Conservation (phyloP, 2,113 vertebrate species). For the Notothenia coriiceps region DNA sequence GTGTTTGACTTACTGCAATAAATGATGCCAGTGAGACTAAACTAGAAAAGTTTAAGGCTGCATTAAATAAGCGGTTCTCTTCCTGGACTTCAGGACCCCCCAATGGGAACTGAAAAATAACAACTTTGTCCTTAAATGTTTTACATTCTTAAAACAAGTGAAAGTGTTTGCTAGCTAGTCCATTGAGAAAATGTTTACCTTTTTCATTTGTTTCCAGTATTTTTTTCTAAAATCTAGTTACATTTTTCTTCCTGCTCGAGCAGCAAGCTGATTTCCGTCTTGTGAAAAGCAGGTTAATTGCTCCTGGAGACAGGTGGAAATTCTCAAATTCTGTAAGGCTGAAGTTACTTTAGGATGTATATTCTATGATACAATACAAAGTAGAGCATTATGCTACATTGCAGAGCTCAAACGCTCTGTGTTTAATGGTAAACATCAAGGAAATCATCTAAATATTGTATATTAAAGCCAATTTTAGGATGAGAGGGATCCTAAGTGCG, state of each 20-base stretch:
- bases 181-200: background rate
- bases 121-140: background rate
- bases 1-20: constrained; percentile 11
- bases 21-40: constrained; percentile 1
- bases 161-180: background rate
- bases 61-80: background rate
- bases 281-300: background rate
- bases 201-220: background rate
- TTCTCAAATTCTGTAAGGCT: too few relatives aligned
- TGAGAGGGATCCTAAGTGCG: background rate
- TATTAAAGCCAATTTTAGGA: background rate
- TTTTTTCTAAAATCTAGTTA: background rate
- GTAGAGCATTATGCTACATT: background rate
- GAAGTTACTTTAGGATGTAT: background rate
- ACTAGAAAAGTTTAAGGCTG: background rate
- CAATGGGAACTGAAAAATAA: background rate
- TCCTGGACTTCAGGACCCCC: background rate
- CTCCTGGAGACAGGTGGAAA: too few relatives aligned
- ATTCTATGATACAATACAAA: background rate
- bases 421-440: background rate
- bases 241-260: background rate
- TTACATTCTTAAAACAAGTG: background rate
- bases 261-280: background rate
- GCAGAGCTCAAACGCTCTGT: background rate
- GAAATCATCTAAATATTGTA: background rate